A percentile compares a stretch with the other conserved stretches of the same genome.
These are phyloP conservation scores for Melanchra persicariae DNA, from an alignment of 2,888 invertebrate species.

Conservation along the genomic window DNA sequence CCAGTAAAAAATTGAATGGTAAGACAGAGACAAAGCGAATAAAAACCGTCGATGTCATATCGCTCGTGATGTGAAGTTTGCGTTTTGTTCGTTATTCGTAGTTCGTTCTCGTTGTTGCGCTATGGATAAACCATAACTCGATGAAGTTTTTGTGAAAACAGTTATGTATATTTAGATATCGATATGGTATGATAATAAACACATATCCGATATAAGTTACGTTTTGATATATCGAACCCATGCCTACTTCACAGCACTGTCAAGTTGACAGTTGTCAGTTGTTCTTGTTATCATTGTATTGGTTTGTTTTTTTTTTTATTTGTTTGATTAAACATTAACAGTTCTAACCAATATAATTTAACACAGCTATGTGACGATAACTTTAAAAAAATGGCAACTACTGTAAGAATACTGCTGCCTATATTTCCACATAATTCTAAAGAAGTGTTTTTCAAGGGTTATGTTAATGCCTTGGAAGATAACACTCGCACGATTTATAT, in stretches of 20 bases:
- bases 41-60: too few species aligned
- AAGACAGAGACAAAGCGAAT: too few species aligned
- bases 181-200: too few species aligned
- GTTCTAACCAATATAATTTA: not conserved
- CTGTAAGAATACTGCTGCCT: conserved; percentile 77
- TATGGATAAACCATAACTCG: too few species aligned
- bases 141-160: too few species aligned
- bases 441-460: conserved; percentile 78
- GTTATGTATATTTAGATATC: too few species aligned
- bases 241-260: not conserved
- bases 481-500: conserved; percentile 74
- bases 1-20: too few species aligned
- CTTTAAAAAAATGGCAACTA: conserved; percentile 53
- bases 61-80: too few species aligned
- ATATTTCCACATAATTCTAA: conserved; percentile 59
- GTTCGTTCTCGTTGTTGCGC: too few species aligned
- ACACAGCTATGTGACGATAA: not conserved
- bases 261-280: conserved; percentile 2
- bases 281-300: not conserved
- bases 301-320: conserved; percentile 18
- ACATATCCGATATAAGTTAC: too few species aligned
- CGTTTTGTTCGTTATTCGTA: too few species aligned
- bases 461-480: conserved; percentile 63
- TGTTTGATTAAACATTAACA: not conserved
- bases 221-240: too few species aligned